Conservation (phyloP, 2,797 vertebrate species). For the Cryptoprocta ferox region DNA sequence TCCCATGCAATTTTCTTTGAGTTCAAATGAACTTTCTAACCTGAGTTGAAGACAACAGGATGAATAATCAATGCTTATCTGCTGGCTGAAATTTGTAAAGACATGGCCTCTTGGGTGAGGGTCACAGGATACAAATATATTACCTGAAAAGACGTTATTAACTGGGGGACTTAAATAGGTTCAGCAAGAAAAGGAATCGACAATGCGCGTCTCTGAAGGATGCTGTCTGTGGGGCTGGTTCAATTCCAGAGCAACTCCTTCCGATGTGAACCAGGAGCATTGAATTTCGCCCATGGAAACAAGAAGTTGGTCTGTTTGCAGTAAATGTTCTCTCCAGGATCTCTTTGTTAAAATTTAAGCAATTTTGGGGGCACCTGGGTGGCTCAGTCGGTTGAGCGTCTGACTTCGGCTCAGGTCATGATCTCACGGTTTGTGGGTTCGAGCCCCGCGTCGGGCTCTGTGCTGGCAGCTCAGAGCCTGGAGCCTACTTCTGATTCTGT, state of each 20-base stretch:
- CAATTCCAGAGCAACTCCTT: neutral
- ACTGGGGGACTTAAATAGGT: neutral
- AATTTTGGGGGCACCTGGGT: no score
- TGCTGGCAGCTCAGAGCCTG: no score
- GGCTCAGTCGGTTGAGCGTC: no score
- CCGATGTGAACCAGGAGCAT: neutral
- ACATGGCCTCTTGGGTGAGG: neutral
- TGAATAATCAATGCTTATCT: neutral
- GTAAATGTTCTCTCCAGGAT: neutral
- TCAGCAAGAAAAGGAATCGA: neutral
- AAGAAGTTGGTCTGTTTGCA: neutral
- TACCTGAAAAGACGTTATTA: neutral
- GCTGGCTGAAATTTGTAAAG: neutral
- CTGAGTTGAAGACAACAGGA: neutral
- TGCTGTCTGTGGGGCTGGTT: neutral
- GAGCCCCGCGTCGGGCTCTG: no score
- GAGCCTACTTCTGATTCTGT: no score
- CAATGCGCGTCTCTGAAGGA: neutral
- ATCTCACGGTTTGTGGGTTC: no score
- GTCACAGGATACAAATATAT: neutral
- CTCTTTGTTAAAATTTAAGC: neutral
- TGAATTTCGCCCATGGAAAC: neutral
- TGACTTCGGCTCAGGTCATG: no score
- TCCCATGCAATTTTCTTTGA: neutral
- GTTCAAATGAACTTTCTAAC: neutral